Evolutionary conservation across 2,113 vertebrate species (phyloP).

Genomic region (Tragelaphus buxtoni): DNA sequence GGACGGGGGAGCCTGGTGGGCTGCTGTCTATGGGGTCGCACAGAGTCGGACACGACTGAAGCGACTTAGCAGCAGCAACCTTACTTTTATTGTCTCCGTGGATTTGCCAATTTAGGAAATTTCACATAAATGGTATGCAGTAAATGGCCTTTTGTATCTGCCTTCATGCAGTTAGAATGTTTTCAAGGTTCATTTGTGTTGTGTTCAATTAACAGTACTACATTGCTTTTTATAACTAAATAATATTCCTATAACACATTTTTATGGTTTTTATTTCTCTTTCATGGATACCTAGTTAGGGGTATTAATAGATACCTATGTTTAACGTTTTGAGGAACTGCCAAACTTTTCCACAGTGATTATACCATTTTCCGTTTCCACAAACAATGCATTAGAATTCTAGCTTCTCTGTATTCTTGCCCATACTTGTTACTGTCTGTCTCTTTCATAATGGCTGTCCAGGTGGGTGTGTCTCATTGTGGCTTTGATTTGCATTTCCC

Average conservation of each 20-base stretch:
- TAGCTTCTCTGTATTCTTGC: not conserved
- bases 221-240: not conserved
- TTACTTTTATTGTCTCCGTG: not conserved
- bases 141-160: not conserved
- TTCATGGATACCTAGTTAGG: not conserved
- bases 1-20: no score
- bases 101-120: not conserved
- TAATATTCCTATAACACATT: not conserved
- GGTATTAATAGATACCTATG: not conserved
- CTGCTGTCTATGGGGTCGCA: no score
- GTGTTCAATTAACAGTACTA: not conserved
- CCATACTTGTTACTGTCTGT: not conserved
- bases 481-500: not conserved
- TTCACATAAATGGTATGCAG: not conserved
- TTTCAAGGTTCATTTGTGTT: not conserved
- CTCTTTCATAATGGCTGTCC: not conserved
- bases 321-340: not conserved
- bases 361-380: not conserved
- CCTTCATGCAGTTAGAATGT: not conserved
- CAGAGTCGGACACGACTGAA: no score
- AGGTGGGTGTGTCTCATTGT: not conserved
- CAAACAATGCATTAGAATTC: not conserved
- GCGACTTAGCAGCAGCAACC: not conserved
- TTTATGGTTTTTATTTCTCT: not conserved
- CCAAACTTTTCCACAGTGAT: not conserved